phyloP scores from a whole-genome alignment of 2,797 vertebrate species.

The Oreonectes daqikongensis region DNA sequence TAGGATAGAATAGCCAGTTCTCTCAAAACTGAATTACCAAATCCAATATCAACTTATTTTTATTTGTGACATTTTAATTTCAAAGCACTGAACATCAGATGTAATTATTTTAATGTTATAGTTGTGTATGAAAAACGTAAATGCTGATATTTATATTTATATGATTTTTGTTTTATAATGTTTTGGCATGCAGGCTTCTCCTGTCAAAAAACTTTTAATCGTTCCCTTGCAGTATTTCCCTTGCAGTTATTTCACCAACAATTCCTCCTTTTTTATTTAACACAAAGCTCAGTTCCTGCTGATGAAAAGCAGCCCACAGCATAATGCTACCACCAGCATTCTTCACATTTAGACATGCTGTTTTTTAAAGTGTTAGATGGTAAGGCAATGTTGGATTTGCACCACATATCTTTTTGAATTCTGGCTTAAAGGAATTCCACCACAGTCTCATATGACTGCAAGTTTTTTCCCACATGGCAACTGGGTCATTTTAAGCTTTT shows the following conservation, averaged over 20 bases:
- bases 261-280: slow-evolving; percentile 7
- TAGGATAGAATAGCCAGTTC: background rate
- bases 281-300: background rate
- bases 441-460: background rate
- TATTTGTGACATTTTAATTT: background rate
- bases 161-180: background rate
- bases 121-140: background rate
- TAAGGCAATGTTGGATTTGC: background rate
- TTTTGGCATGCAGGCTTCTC: background rate
- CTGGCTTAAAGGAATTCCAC: background rate
- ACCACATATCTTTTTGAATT: background rate
- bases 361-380: slow-evolving; percentile 2
- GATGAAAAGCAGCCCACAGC: slow-evolving; percentile 9
- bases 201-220: background rate
- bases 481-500: background rate
- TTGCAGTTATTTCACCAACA: background rate
- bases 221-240: background rate
- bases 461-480: background rate
- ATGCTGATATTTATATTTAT: background rate
- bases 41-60: slow-evolving; percentile 1
- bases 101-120: background rate
- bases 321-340: slow-evolving; percentile 4
- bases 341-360: background rate
- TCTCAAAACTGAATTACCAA: background rate
- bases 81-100: background rate